Conservation (phyloP, 1,140 invertebrate species). For the Drosophila albomicans region DNA sequence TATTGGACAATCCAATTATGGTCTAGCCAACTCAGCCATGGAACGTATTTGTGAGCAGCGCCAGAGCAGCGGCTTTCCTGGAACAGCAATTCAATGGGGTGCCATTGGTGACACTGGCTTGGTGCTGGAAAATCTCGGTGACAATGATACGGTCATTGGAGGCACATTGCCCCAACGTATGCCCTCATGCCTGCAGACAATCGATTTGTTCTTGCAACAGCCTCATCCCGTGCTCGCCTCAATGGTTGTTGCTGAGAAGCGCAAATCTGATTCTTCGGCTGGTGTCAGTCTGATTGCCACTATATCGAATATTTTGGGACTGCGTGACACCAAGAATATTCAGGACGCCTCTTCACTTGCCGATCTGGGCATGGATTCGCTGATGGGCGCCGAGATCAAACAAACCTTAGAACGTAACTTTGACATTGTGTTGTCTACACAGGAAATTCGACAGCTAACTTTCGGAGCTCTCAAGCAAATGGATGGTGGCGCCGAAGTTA, state of each 20-base stretch:
- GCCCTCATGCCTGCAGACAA: constrained; percentile 92
- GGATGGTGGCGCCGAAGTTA: constrained; percentile 83
- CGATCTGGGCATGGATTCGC: constrained; percentile 98
- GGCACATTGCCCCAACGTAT: constrained; percentile 97
- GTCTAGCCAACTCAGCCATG: constrained; percentile 97
- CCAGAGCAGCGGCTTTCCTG: constrained; percentile 91
- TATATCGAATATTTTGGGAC: constrained; percentile 93
- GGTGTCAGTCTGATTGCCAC: constrained; percentile 88
- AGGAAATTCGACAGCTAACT: constrained; percentile 94
- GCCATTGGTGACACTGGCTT: constrained; percentile 98
- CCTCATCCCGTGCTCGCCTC: constrained; percentile 94
- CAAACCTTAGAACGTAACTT: constrained; percentile 97
- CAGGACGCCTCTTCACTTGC: constrained; percentile 91
- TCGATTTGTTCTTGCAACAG: constrained; percentile 95
- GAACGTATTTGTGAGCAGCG: constrained; percentile 96
- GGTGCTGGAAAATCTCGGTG: constrained; percentile 93
- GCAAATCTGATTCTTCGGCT: constrained; percentile 86
- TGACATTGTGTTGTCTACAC: constrained; percentile 94
- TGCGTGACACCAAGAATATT: constrained; percentile 92
- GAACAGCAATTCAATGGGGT: constrained; percentile 98
- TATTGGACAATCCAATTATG: constrained; percentile 97
- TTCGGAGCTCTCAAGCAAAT: constrained; percentile 91
- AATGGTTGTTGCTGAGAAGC: constrained; percentile 92
- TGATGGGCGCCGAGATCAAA: constrained; percentile 99
- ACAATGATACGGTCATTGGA: constrained; percentile 95